Evolutionary conservation across 64 coral and sea anemone genomes (phyloP).

Genomic region (Orbicella faveolata): DNA sequence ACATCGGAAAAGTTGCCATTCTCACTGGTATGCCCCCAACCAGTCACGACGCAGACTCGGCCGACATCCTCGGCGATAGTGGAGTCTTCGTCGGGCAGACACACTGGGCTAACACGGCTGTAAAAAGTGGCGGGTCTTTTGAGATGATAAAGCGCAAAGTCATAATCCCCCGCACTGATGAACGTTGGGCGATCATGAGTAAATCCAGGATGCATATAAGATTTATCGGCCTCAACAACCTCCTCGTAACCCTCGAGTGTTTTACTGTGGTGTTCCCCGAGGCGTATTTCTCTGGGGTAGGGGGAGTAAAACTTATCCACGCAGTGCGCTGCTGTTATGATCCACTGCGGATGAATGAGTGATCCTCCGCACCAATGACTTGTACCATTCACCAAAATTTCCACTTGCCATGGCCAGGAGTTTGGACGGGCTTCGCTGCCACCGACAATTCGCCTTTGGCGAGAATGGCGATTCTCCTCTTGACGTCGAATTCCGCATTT

Average conservation of each 20-base stretch:
- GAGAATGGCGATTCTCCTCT: slow-evolving; percentile 22
- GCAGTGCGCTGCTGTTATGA: slow-evolving; percentile 71
- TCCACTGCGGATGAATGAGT: slow-evolving; percentile 62
- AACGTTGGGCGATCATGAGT: slow-evolving; percentile 34
- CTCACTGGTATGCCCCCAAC: slow-evolving; percentile 64
- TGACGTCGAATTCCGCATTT: slow-evolving; percentile 9
- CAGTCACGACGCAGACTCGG: slow-evolving; percentile 60
- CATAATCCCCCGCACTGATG: slow-evolving; percentile 55
- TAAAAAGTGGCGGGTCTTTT: slow-evolving; percentile 66
- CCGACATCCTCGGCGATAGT: slow-evolving; percentile 41
- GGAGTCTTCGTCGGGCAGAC: slow-evolving; percentile 66
- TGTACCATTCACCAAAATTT: slow-evolving; percentile 31
- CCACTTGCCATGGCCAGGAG: slow-evolving; percentile 88
- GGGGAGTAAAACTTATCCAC: slow-evolving; percentile 12
- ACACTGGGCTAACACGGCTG: slow-evolving; percentile 77
- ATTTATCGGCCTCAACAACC: slow-evolving; percentile 18
- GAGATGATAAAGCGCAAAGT: slow-evolving; percentile 71
- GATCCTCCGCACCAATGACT: slow-evolving; percentile 53
- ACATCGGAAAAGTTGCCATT: slow-evolving; percentile 52
- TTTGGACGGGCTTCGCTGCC: slow-evolving; percentile 53
- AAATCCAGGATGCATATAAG: slow-evolving; percentile 31
- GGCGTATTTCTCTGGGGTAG: slow-evolving; percentile 43
- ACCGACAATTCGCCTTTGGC: slow-evolving; percentile 78
- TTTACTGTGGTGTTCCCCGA: slow-evolving; percentile 72
- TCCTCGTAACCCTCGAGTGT: slow-evolving; percentile 69